A percentile compares a stretch with the other conserved stretches of the same genome.
Conservation (phyloP, 2,113 vertebrate species). For the Laticauda colubrina region DNA sequence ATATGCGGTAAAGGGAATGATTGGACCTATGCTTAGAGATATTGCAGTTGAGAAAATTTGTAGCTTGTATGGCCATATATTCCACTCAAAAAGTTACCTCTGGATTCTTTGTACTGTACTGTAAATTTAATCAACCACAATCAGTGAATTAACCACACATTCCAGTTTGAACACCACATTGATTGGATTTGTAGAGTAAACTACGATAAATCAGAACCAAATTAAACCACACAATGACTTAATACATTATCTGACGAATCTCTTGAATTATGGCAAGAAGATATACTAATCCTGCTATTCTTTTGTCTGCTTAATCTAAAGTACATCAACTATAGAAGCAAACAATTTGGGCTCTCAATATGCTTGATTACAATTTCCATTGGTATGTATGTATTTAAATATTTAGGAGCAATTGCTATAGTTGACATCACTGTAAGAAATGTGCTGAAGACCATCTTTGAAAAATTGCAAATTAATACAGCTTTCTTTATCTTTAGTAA, state of each 20-base stretch:
- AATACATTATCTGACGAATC: not conserved
- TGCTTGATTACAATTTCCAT: not conserved
- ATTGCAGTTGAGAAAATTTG: not conserved
- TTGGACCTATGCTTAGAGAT: not conserved
- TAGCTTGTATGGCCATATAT: not conserved
- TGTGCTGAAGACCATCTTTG: not conserved
- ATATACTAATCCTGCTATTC: not conserved
- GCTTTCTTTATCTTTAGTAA: not conserved
- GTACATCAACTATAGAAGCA: not conserved
- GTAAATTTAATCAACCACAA: not conserved
- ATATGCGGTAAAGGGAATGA: not conserved
- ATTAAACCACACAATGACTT: not conserved
- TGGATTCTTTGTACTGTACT: not conserved
- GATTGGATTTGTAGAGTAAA: not conserved
- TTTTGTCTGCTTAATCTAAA: not conserved
- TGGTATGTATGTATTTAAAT: not conserved
- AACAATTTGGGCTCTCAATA: not conserved
- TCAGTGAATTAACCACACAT: not conserved
- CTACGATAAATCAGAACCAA: not conserved
- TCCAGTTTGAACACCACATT: not conserved
- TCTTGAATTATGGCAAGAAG: not conserved
- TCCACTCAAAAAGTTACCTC: not conserved
- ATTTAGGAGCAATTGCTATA: not conserved
- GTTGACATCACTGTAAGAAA: not conserved
- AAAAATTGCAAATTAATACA: not conserved